Percentiles rank a stretch among this genome's conserved stretches.
Evolutionary conservation across 2,113 vertebrate species (phyloP).

Genomic region (Podarcis raffonei): DNA sequence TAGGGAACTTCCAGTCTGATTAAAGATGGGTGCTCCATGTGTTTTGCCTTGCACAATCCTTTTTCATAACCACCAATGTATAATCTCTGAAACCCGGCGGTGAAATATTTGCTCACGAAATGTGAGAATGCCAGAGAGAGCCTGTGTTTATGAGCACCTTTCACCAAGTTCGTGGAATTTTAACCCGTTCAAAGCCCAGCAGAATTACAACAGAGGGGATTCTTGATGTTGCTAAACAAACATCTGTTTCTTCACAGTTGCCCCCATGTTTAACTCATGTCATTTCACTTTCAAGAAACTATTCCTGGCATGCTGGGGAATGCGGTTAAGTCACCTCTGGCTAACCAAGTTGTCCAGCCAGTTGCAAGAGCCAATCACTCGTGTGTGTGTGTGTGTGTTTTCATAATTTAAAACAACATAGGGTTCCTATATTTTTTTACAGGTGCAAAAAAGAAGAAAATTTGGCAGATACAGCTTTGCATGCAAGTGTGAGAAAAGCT

Average conservation of each 20-base stretch:
- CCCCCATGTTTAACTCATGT: slow-evolving; percentile 37
- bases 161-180: slow-evolving; percentile 15
- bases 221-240: slow-evolving; percentile 25
- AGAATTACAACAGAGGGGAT: slow-evolving; percentile 19
- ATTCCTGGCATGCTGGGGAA: slow-evolving; percentile 25
- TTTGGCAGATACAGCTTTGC: neutral
- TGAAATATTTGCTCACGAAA: neutral
- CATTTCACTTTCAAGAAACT: slow-evolving; percentile 35
- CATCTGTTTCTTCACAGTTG: neutral
- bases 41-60: neutral
- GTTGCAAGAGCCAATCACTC: neutral
- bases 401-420: neutral
- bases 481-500: neutral
- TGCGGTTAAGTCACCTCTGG: slow-evolving; percentile 16
- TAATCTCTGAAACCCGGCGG: neutral
- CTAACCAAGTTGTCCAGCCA: slow-evolving; percentile 9
- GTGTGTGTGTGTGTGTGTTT: no score
- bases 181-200: neutral
- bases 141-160: neutral
- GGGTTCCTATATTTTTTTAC: neutral
- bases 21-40: neutral
- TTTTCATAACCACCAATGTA: neutral
- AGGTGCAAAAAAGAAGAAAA: neutral
- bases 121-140: neutral
- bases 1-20: neutral